Evolutionary conservation across 1,140 invertebrate genomes (phyloP).

Genomic region (Copidosoma floridanum): DNA sequence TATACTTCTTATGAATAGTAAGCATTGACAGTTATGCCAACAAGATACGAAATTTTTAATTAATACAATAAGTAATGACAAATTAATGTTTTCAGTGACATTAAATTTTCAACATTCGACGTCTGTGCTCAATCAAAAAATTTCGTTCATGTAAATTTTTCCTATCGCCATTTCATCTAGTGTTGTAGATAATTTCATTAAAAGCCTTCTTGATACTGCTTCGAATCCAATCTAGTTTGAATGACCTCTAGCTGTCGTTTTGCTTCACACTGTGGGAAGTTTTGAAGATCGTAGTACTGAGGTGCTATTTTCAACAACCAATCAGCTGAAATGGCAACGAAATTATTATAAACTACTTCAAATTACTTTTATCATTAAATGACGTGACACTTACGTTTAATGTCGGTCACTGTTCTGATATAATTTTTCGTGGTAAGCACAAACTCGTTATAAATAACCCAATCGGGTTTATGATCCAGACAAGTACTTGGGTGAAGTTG

Average conservation of each 20-base stretch:
- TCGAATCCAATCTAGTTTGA: conserved; percentile 79
- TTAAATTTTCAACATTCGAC: not conserved
- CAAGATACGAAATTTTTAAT: conserved; percentile 8
- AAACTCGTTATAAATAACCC: conserved; percentile 99
- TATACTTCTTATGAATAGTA: conserved; percentile 8
- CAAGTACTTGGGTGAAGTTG: conserved; percentile 98
- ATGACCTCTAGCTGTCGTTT: conserved; percentile 87
- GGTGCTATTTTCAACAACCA: conserved; percentile 94
- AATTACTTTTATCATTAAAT: conserved; percentile 13
- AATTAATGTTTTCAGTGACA: not conserved
- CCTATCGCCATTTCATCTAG: not conserved
- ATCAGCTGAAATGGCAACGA: conserved; percentile 67
- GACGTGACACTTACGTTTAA: conserved; percentile 84
- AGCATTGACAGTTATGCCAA: not conserved
- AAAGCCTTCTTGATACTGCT: conserved; percentile 85
- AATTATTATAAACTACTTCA: not conserved
- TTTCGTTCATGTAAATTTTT: not conserved
- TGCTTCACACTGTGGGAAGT: conserved; percentile 97
- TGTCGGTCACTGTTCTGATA: conserved; percentile 97
- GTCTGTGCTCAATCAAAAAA: not conserved
- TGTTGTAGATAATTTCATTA: conserved; percentile 49
- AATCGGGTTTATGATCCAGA: conserved; percentile 98
- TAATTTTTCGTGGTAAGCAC: conserved; percentile 99
- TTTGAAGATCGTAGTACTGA: conserved; percentile 96
- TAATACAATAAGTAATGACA: conserved; percentile 17